Percentiles rank a stretch among this genome's conserved stretches.
Evolutionary conservation across 2,888 invertebrate genomes (phyloP).

Genomic region (Hydriomena furcata): DNA sequence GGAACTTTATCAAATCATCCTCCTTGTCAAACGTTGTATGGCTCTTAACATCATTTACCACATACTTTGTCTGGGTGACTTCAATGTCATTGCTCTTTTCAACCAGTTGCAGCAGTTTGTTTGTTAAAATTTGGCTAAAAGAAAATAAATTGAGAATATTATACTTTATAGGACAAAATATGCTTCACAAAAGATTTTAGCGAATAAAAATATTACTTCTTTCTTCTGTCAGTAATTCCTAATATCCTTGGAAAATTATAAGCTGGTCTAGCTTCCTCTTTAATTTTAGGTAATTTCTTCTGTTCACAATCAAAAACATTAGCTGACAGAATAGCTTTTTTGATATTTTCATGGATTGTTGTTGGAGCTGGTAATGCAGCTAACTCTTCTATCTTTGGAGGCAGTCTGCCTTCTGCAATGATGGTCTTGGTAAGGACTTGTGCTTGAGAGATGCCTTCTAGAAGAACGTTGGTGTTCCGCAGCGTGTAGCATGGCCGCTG

Average conservation of each 20-base stretch:
- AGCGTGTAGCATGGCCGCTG: conserved; percentile 83
- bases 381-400: conserved; percentile 82
- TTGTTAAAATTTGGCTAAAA: conserved; percentile 86
- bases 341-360: conserved; percentile 83
- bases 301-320: conserved; percentile 91
- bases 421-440: conserved; percentile 92
- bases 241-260: conserved; percentile 88
- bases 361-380: conserved; percentile 76
- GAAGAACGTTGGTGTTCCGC: conserved; percentile 84
- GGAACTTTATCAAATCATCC: conserved; percentile 85
- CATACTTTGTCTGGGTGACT: conserved; percentile 79
- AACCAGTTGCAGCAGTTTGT: conserved; percentile 86
- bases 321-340: conserved; percentile 85
- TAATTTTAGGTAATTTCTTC: conserved; percentile 88
- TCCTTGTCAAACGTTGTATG: conserved; percentile 84
- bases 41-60: conserved; percentile 84
- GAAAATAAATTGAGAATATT: no score
- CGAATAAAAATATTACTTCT: conserved; percentile 82
- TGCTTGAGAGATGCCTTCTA: conserved; percentile 90
- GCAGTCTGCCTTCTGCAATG: conserved; percentile 84
- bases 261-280: conserved; percentile 87
- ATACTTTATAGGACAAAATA: background rate
- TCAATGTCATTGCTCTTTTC: conserved; percentile 85
- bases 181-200: background rate
- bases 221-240: conserved; percentile 88